Percentiles rank a stretch among this genome's conserved stretches.
phyloP scores from a whole-genome alignment of 2,888 invertebrate species.

The Andrena trimmerana region DNA sequence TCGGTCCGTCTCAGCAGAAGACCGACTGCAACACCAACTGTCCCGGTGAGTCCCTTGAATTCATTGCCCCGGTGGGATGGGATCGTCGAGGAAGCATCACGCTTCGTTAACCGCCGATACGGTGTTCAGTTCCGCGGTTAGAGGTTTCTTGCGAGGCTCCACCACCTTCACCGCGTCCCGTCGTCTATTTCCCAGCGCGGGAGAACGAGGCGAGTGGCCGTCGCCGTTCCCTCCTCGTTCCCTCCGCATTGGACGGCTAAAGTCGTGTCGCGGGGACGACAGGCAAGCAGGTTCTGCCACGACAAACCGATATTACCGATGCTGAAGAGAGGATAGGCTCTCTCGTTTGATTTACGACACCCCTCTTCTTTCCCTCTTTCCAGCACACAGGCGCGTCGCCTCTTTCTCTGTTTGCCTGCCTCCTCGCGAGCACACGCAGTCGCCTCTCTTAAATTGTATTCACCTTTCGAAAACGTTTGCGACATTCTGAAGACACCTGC shows the following conservation, averaged over 20 bases:
- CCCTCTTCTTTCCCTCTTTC: slow-evolving; percentile 23
- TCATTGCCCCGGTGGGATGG: slow-evolving; percentile 44
- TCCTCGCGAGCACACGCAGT: slow-evolving; percentile 37
- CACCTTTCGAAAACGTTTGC: slow-evolving; percentile 70
- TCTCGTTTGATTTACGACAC: slow-evolving; percentile 74
- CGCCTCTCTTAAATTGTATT: slow-evolving; percentile 64
- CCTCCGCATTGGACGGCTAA: slow-evolving; percentile 7
- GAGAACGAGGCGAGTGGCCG: slow-evolving; percentile 11
- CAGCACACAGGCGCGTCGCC: slow-evolving; percentile 15
- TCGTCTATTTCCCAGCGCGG: slow-evolving; percentile 36
- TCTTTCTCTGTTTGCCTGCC: slow-evolving; percentile 36
- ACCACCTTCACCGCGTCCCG: slow-evolving; percentile 2
- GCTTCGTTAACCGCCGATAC: slow-evolving; percentile 51
- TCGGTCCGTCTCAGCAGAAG: slow-evolving; percentile 93
- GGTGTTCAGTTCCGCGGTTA: slow-evolving; percentile 25
- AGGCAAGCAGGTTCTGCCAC: slow-evolving; percentile 58
- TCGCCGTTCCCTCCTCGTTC: slow-evolving; percentile 28
- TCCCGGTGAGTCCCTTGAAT: slow-evolving; percentile 79
- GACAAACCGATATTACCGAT: slow-evolving; percentile 68
- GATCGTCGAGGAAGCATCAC: slow-evolving; percentile 52
- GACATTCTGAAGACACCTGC: slow-evolving; percentile 65
- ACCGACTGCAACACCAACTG: slow-evolving; percentile 90
- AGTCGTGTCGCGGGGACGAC: slow-evolving; percentile 46
- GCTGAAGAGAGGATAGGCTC: slow-evolving; percentile 56
- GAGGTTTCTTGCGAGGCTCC: slow-evolving; percentile 43